Conservation (phyloP, 1,140 invertebrate genomes). For the Anthonomus grandis region DNA sequence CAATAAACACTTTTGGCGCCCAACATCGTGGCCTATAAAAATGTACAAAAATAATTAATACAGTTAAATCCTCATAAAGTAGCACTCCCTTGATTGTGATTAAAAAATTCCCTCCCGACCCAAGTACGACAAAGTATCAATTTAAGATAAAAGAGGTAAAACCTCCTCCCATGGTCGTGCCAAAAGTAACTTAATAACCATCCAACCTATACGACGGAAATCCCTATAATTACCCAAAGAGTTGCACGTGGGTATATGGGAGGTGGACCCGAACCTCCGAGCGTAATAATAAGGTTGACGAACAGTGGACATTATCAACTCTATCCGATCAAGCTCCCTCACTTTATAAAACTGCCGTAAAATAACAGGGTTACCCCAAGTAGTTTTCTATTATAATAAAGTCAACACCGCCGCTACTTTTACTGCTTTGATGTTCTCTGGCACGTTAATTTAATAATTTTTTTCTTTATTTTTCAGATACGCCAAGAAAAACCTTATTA, state of each 20-base stretch:
- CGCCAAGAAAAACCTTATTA: slow-evolving; percentile 97
- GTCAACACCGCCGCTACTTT: background rate
- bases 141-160: no score
- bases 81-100: no score
- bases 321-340: slow-evolving; percentile 38
- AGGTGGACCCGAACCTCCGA: slow-evolving; percentile 39
- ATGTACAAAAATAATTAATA: no score
- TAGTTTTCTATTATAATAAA: slow-evolving; percentile 27
- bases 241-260: slow-evolving; percentile 43
- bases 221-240: no score
- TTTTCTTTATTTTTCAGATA: slow-evolving; percentile 85
- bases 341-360: slow-evolving; percentile 32
- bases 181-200: no score
- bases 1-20: no score
- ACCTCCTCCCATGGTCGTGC: no score
- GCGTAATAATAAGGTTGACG: slow-evolving; percentile 44
- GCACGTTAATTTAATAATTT: slow-evolving; percentile 36
- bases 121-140: no score
- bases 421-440: slow-evolving; percentile 6
- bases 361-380: slow-evolving; percentile 30
- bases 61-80: no score
- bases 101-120: no score
- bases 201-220: no score
- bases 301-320: slow-evolving; percentile 36
- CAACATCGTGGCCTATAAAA: no score